Percentiles rank a stretch among this genome's conserved stretches.
These are phyloP conservation scores for Tragelaphus scriptus DNA, from an alignment of 2,113 vertebrate genomes.

Conservation along the genomic window DNA sequence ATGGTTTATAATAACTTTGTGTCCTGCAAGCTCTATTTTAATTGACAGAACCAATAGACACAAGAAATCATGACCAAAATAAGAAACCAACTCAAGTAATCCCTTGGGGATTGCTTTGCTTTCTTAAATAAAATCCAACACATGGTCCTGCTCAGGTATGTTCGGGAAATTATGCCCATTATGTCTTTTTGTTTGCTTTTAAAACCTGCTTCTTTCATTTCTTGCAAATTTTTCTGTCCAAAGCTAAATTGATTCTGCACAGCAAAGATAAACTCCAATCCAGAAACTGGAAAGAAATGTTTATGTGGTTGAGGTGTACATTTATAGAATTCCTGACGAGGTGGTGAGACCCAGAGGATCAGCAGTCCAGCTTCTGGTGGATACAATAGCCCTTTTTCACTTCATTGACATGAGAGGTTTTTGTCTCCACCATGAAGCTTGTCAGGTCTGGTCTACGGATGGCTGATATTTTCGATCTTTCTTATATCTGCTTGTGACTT, in stretches of 20 bases:
- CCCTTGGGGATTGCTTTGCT: neutral
- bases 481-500: slow-evolving; percentile 62
- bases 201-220: slow-evolving; percentile 9
- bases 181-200: slow-evolving; percentile 33
- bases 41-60: neutral
- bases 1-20: neutral
- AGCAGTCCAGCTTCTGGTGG: neutral
- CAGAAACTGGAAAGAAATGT: slow-evolving; percentile 61
- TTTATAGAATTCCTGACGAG: slow-evolving; percentile 43
- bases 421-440: slow-evolving; percentile 43
- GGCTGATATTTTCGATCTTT: slow-evolving; percentile 66
- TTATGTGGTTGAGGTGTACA: slow-evolving; percentile 42
- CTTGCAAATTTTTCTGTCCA: slow-evolving; percentile 26
- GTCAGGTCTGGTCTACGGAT: slow-evolving; percentile 56
- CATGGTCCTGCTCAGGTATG: neutral
- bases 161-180: neutral
- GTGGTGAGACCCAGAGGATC: neutral
- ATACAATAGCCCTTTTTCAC: slow-evolving; percentile 2
- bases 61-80: neutral
- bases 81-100: neutral
- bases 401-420: slow-evolving; percentile 43
- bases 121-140: slow-evolving; percentile 9
- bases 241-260: slow-evolving; percentile 31
- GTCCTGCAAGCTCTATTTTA: neutral
- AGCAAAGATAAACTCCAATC: slow-evolving; percentile 51